Evolutionary conservation across 2,113 vertebrate species (phyloP).

Genomic region (Hydrochoerus hydrochaeris): DNA sequence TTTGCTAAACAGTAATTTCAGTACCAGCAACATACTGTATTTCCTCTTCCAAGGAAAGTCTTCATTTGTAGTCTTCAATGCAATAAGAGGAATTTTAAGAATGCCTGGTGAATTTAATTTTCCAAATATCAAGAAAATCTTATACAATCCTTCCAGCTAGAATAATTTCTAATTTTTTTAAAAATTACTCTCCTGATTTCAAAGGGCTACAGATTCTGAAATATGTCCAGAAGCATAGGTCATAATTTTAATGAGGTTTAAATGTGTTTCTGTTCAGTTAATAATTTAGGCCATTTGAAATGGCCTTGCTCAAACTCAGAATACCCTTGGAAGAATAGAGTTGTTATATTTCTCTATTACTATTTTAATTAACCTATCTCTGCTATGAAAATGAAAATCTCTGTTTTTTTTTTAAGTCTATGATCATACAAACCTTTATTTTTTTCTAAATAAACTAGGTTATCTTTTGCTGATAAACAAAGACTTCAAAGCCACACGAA

Average conservation of each 20-base stretch:
- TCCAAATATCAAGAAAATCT: constrained; percentile 45
- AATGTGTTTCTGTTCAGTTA: constrained; percentile 34
- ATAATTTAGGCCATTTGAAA: constrained; percentile 42
- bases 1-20: background rate
- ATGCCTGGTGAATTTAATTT: constrained; percentile 43
- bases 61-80: background rate
- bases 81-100: constrained; percentile 44
- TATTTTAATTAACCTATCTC: background rate
- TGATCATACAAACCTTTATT: background rate
- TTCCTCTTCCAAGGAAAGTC: background rate
- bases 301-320: background rate
- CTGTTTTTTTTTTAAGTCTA: background rate
- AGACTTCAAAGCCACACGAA: background rate
- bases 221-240: constrained; percentile 5
- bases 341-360: background rate
- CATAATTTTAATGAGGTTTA: constrained; percentile 56
- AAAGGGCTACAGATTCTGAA: constrained; percentile 32
- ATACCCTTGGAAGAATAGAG: background rate
- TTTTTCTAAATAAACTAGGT: background rate
- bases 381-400: background rate
- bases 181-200: constrained; percentile 9
- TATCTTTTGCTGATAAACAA: background rate
- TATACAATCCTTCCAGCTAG: constrained; percentile 35
- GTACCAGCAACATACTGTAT: background rate
- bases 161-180: constrained; percentile 2